Base-by-base conservation (phyloP, 2,888 invertebrate species). In the Xylocampa areola region DNA sequence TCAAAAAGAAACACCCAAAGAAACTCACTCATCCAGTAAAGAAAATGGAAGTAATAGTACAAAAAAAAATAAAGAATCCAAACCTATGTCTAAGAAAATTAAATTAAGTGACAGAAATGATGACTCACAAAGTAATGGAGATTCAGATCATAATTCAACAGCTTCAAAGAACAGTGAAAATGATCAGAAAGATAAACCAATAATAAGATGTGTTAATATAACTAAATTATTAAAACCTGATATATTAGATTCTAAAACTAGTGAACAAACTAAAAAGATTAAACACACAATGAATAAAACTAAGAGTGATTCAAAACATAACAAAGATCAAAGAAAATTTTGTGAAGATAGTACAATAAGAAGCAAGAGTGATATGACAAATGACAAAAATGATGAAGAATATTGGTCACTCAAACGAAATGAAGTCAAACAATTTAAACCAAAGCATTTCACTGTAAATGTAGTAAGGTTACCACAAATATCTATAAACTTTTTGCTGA, bases 181-280 rank as follows among this genome's bases (percentile, higher is more conserved):
- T 51, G 40, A 52, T 27, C 48, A 64, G 19, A 62, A 39, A 40
- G 32, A 62, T 10, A 88, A 80, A 65, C 86, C 89, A 5, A 23
- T 87, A 2, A 86, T 94, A 41, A 92, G 92, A 77, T 92, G 92
- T 88, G 89, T 94, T 7, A 90, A 83, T 73, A 77, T 93, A 19
- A 85, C 61, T 39, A 91, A 90, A 73, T 77, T 94, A 67, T 76
- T 92, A 1, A 91, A 88, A 75, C 87, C 89, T 35, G 80, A 88
- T 68, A 23, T 82, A n/a, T 14, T 78, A 49, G 10, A 49, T 48
- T 54, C 57, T 33, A 54, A 41, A 48, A 59, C 7, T 4, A 29
- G 5, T 10, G 30, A 45, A 41, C 27, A 58, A 59, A 51, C 49
- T 43, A 61, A 50, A 43, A 44, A 49, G 50, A 57, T 45, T 51